phyloP scores from a whole-genome alignment of 1,140 invertebrate species.

The Magallana gigas region DNA sequence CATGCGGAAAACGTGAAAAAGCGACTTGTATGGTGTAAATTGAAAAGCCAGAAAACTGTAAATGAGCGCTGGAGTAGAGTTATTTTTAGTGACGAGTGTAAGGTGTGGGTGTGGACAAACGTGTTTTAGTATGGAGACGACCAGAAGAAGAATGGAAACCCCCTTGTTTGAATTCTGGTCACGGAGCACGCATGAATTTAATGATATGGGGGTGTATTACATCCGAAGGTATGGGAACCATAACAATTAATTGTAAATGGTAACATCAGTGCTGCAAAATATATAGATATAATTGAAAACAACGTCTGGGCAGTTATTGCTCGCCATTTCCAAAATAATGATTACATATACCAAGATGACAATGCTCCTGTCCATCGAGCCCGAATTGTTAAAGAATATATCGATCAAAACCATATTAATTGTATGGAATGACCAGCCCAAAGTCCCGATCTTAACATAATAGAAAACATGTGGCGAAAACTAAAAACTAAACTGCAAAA shows the following conservation, averaged over 20 bases:
- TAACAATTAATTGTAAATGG: neutral
- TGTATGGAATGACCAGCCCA: constrained; percentile 15
- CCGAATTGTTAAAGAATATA: neutral
- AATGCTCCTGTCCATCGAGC: constrained; percentile 24
- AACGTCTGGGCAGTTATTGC: constrained; percentile 14
- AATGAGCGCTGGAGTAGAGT: constrained; percentile 29
- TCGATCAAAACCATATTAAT: constrained; percentile 2
- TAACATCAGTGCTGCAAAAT: constrained; percentile 17
- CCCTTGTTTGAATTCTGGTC: constrained; percentile 29
- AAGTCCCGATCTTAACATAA: constrained; percentile 27
- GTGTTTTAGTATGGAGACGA: constrained; percentile 43
- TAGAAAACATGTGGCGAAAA: neutral
- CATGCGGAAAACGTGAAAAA: neutral
- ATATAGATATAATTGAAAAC: constrained; percentile 25
- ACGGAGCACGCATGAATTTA: constrained; percentile 17
- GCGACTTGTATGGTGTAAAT: neutral
- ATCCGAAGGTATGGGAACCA: neutral
- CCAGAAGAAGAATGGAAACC: constrained; percentile 37
- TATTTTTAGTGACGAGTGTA: constrained; percentile 43
- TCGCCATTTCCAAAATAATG: neutral
- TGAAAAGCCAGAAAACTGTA: neutral
- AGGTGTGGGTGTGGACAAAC: constrained; percentile 43
- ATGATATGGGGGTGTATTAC: neutral
- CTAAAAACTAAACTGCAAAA: constrained; percentile 28
- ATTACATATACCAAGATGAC: constrained; percentile 8